A percentile compares a stretch with the other conserved stretches of the same genome.
These are phyloP conservation scores for Neotoxoptera formosana DNA, from an alignment of 1,140 invertebrate species.

Conservation along the genomic window DNA sequence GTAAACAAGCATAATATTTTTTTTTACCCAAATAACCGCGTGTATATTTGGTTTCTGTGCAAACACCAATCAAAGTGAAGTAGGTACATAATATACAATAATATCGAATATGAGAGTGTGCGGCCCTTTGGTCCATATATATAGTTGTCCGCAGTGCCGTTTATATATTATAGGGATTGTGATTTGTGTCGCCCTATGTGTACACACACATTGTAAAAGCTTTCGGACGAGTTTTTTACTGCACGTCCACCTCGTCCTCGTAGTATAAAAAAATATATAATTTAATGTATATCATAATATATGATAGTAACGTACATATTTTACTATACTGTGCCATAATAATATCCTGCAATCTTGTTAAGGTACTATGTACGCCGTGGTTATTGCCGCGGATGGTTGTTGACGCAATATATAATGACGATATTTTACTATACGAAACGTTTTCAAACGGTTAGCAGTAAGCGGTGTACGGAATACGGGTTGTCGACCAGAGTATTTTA, in stretches of 20 bases:
- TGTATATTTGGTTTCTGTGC: conserved; percentile 1
- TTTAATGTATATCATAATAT: neutral
- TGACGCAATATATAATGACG: too few relatives aligned
- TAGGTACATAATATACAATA: neutral
- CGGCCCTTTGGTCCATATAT: neutral
- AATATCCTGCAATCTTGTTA: neutral
- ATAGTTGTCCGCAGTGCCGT: neutral
- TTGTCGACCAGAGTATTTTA: too few relatives aligned
- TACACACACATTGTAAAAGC: neutral
- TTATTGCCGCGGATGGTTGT: too few relatives aligned
- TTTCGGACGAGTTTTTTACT: neutral
- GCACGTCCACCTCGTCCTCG: neutral
- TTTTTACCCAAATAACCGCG: neutral
- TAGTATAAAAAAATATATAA: too few relatives aligned
- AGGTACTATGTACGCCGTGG: too few relatives aligned
- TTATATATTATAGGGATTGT: neutral
- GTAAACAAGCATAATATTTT: neutral
- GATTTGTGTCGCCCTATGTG: neutral
- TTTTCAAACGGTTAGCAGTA: too few relatives aligned
- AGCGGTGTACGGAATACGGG: too few relatives aligned
- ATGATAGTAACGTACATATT: neutral
- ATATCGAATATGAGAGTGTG: neutral
- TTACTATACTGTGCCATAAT: neutral
- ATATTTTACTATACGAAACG: too few relatives aligned
- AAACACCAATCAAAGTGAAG: conserved; percentile 2